Evolutionary conservation across 2,888 invertebrate species (phyloP).

Genomic region (Sipha maydis): DNA sequence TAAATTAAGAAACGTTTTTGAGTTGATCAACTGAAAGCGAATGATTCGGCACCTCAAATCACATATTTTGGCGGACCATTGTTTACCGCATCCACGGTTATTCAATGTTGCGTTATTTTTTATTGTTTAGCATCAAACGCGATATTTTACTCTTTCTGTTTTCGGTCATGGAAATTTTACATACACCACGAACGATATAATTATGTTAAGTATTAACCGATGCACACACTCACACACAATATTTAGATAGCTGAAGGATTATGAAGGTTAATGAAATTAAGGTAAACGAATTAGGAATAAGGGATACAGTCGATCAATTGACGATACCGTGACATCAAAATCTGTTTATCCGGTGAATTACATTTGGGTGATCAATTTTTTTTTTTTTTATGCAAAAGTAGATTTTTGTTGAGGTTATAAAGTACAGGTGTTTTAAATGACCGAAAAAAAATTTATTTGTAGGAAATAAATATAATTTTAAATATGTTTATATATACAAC

Average conservation of each 20-base stretch:
- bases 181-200: neutral
- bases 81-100: too few relatives aligned
- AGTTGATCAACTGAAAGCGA: too few relatives aligned
- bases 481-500: too few relatives aligned
- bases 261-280: neutral
- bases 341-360: neutral
- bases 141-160: neutral
- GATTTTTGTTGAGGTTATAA: neutral
- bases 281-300: neutral
- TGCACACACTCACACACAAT: too few relatives aligned
- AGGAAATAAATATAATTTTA: too few relatives aligned
- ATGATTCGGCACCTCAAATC: too few relatives aligned
- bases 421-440: too few relatives aligned
- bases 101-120: too few relatives aligned
- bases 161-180: neutral
- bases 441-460: too few relatives aligned
- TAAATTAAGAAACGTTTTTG: too few relatives aligned
- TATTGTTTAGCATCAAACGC: neutral
- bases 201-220: neutral
- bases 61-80: too few relatives aligned
- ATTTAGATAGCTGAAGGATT: slow-evolving; percentile 1
- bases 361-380: neutral
- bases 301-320: neutral
- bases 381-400: neutral
- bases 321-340: neutral